Base-by-base conservation (phyloP, 1,140 invertebrate species). In the Drosophila bocqueti region DNA sequence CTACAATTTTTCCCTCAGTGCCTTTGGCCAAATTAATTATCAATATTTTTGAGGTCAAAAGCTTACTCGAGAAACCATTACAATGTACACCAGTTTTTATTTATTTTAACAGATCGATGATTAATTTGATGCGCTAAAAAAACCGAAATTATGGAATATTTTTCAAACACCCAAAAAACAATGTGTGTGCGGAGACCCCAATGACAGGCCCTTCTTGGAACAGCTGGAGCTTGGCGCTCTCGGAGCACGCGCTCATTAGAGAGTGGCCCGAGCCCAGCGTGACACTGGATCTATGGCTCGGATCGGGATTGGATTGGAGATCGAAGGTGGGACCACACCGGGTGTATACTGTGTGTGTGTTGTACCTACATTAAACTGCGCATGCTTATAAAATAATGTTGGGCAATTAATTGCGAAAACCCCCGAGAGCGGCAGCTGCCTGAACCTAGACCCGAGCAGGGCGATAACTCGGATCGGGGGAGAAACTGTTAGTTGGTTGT, bases 91-190 rank as follows among this genome's bases (percentile, higher is more conserved):
- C 73, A 90, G 79, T 67, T 89, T 86, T 89, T 89, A 89, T 90
- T 89, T 90, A 89, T 89, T 90, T 89, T 90, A 82, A 90, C 81
- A 76, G 79, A 66, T 69, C 69, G 79, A 90, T 89, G 85, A 89
- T 89, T 89, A 79, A 89, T 89, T 90, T 79, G 61, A 54, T 76
- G 78, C 60, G 78, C 85, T 38, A 89, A 84, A 86, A 60, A 7
- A 24, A 3, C 18, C 36, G 29, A 60, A 77, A 55, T 71, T 71
- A 55, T 57, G 67, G 65, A 79, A 73, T 76, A 64, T 80, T 63
- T 72, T 59, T 43, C 15, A 36, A 69, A 26, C 18, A 43, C 47
- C 31, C 29, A 38, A 55, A 9, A 2, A 26, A 38, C 21, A 18
- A 4, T 11, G 7, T 29, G 8, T 47, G 18, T 15, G 34, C 38